Conservation (phyloP, 2,888 invertebrate genomes). For the Cryptocephalus primarius region DNA sequence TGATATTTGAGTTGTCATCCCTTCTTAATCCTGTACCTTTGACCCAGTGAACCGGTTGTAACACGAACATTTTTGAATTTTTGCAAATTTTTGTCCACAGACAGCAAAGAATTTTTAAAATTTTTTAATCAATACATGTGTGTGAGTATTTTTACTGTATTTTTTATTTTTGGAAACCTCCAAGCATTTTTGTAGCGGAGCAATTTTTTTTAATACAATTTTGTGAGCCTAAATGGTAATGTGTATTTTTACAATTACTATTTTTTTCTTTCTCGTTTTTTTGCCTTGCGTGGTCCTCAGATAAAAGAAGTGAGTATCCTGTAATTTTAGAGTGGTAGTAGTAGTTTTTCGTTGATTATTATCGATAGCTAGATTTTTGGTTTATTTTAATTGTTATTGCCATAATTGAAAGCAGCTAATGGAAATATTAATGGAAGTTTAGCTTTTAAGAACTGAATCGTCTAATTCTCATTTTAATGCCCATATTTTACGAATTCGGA, state of each 20-base stretch:
- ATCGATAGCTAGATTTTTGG: slow-evolving; percentile 18
- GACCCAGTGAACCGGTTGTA: no score
- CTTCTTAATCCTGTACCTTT: no score
- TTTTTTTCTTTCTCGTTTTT: slow-evolving; percentile 52
- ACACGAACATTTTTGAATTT: no score
- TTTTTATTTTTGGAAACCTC: slow-evolving; percentile 18
- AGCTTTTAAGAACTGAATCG: no score
- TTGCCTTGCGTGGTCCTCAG: slow-evolving; percentile 60
- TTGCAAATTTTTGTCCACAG: no score
- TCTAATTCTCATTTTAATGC: no score
- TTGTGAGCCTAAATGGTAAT: no score
- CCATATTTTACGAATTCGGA: slow-evolving; percentile 10
- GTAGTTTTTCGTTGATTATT: slow-evolving; percentile 19
- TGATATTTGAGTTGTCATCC: no score
- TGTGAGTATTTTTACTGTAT: slow-evolving; percentile 43
- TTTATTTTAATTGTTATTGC: slow-evolving; percentile 16
- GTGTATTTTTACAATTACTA: slow-evolving; percentile 33
- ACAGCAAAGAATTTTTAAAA: slow-evolving; percentile 6
- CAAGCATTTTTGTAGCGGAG: slow-evolving; percentile 42
- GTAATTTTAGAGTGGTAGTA: slow-evolving; percentile 39
- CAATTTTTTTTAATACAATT: slow-evolving; percentile 18
- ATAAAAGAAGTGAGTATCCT: slow-evolving; percentile 61
- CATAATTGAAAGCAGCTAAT: background rate
- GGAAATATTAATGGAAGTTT: background rate
- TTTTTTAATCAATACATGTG: slow-evolving; percentile 52